These are phyloP conservation scores for Trogon melanurus DNA, from an alignment of 2,113 vertebrate species.

Conservation along the genomic window DNA sequence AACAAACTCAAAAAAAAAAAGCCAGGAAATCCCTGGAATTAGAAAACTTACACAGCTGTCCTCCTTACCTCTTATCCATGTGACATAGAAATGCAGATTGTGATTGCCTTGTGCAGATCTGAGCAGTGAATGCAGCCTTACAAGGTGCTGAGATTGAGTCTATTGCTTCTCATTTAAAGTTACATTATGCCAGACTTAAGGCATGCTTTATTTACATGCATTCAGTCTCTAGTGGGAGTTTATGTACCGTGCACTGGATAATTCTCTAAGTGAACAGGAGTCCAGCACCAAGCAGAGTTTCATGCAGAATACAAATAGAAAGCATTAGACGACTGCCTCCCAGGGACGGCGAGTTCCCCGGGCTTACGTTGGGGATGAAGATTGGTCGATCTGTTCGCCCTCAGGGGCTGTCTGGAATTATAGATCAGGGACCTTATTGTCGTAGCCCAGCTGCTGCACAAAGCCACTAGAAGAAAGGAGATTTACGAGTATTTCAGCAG, in stretches of 20 bases:
- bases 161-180: slow-evolving; percentile 68
- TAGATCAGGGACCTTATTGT: slow-evolving; percentile 86
- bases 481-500: slow-evolving; percentile 88
- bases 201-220: slow-evolving; percentile 62
- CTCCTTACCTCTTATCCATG: slow-evolving; percentile 15
- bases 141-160: slow-evolving; percentile 42
- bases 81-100: slow-evolving; percentile 53
- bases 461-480: slow-evolving; percentile 85
- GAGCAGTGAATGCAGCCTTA: slow-evolving; percentile 32
- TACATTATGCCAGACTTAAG: slow-evolving; percentile 69
- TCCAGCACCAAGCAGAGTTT: slow-evolving; percentile 67
- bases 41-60: slow-evolving; percentile 42
- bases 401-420: slow-evolving; percentile 79
- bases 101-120: slow-evolving; percentile 16
- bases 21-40: slow-evolving; percentile 48
- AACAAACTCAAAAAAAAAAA: slow-evolving; percentile 35
- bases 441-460: slow-evolving; percentile 85
- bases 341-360: slow-evolving; percentile 60
- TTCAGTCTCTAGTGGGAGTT: slow-evolving; percentile 72
- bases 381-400: slow-evolving; percentile 70
- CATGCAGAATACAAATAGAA: slow-evolving; percentile 77
- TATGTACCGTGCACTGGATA: slow-evolving; percentile 59
- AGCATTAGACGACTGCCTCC: slow-evolving; percentile 69
- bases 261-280: slow-evolving; percentile 62
- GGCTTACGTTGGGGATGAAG: slow-evolving; percentile 64